Evolutionary conservation across 1,140 invertebrate species (phyloP), one percentile per base, ranked within the genome.

Genomic region (Gryllus bimaculatus): DNA sequence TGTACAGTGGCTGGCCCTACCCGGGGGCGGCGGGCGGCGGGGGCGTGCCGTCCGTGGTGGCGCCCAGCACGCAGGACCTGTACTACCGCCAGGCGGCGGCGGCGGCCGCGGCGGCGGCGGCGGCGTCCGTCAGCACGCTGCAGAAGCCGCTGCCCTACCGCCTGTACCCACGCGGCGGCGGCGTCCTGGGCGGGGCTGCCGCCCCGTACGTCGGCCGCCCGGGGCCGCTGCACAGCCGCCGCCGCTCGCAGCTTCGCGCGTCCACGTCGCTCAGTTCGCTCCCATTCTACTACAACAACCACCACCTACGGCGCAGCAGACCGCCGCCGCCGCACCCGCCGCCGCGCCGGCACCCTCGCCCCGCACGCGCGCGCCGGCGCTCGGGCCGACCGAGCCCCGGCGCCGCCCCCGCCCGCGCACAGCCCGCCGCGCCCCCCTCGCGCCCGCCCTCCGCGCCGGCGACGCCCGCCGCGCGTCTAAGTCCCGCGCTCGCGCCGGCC

Each of bases 91-190:
- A 93, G 82, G 91, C 91, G 21, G 91, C 92, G 0, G 90, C 89
- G 6, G 90, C 90, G 8, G 91, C 92, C 75, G 89, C 91, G 73
- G 89, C 91, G 73, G 86, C 84, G 81, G 87, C 89, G 82, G 88
- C 90, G 0, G 89, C 88, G 6, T 89, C 90, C 4, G 91, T 92
- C 13, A 92, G 91, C 83, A 95, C 90, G 82, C 90, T 96, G 83
- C 97, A 94, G 87, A 98, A 93, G 89, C 97, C 91, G 73, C 86
- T 96, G 84, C 93, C 95, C 54, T 96, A 96, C 86, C 90, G 95
- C 83, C 89, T 92, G 8, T 92, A 92, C 82, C 91, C 90, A 0
- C n/a, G n/a, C n/a, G 87, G 90, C 10, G 86, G 89, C 47, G 89
- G 91, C 87, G 82, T 87, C 49, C 90, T 78, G 88, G 88, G 79